A percentile compares a stretch with the other conserved stretches of the same genome.
Evolutionary conservation across 2,113 vertebrate genomes (phyloP).

Genomic region (human (Homo sapiens)): DNA sequence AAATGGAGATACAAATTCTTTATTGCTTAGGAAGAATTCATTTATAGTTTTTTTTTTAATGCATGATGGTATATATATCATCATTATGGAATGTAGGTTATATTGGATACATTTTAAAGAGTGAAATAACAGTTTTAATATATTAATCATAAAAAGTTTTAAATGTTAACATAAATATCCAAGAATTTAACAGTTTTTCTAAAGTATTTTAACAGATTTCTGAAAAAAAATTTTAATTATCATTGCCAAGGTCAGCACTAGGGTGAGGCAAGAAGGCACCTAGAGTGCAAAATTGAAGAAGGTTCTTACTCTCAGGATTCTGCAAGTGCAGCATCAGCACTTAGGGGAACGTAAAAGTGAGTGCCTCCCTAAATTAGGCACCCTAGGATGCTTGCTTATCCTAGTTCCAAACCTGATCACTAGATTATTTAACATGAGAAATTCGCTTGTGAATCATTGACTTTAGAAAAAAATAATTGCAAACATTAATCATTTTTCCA

Average conservation of each 20-base stretch:
- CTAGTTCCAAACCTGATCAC: neutral
- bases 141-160: neutral
- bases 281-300: neutral
- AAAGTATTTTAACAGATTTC: conserved; percentile 11
- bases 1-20: neutral
- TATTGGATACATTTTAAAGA: neutral
- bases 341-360: neutral
- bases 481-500: conserved; percentile 7
- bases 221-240: conserved; percentile 13
- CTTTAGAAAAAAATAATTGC: conserved; percentile 1
- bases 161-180: neutral
- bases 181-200: neutral
- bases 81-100: neutral
- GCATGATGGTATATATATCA: neutral
- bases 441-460: neutral
- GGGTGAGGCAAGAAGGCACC: neutral
- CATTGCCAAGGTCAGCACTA: neutral
- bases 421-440: neutral
- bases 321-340: neutral
- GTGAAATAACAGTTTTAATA: neutral
- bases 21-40: neutral
- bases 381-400: neutral
- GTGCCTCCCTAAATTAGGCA: neutral
- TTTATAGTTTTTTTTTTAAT: neutral
- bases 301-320: neutral